Evolutionary conservation across 2,888 invertebrate species (phyloP), one percentile per base, ranked within the genome.

Genomic region (Gisinianus flammeolus): DNA sequence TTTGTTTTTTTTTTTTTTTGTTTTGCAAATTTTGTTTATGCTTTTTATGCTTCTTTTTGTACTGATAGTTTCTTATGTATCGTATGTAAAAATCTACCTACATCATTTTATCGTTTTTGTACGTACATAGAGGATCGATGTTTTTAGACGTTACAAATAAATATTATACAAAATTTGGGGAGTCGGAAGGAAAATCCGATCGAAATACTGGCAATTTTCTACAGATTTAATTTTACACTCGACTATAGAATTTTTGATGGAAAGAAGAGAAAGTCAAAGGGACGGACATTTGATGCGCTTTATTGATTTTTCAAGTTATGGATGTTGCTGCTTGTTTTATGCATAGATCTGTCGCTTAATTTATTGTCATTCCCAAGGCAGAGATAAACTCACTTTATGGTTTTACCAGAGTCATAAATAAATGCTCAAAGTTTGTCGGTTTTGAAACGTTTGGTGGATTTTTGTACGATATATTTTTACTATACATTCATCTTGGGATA

Each of bases 401-500:
- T 31, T 72, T 72, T 72, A 31, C 58, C n/a, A 58, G n/a, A 30
- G 56, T 72, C 72, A 31, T 72, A 72, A 72, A 72, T 72, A 58
- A 72, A 70, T 54, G 8, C 6, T 44, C 44, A 44, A 2, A 44
- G 12, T 44, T 44, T 44, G 44, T 44, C 44, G 3, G 44, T n/a
- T 33, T 67, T 28, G 33, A 67, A 67, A 31, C 62, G 75, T 19
- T 30, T 70, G 33, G 22, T 54, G 67, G 67, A 56, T 44, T 56
- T 16, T 67, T 80, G 78, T 79, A 69, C 66, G 72, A 66, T 58
- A 28, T 58, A 71, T 66, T 31, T 22, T 35, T 76, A 66, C 30
- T n/a, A n/a, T n/a, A n/a, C n/a, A n/a, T n/a, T n/a, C n/a, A n/a
- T n/a, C n/a, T n/a, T n/a, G n/a, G n/a, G n/a, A n/a, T n/a, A n/a